Base-by-base conservation (phyloP, 1,140 invertebrate genomes). In the Zaprionus gabonicus region DNA sequence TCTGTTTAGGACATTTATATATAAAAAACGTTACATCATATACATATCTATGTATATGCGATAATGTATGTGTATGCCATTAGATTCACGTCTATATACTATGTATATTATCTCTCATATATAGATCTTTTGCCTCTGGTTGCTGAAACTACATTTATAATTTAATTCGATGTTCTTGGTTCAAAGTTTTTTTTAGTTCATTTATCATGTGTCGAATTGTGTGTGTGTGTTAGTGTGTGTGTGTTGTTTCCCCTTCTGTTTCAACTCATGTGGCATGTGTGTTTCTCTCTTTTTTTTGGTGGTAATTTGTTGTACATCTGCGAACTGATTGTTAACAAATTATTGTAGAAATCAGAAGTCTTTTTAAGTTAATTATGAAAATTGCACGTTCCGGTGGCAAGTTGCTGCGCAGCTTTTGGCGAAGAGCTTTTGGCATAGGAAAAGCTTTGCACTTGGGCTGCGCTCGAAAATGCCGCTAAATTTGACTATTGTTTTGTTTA, bases 301-400 rank as follows among this genome's bases (percentile, higher is more conserved):
- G 46, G 46, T 51, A 51, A 51, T 25, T 51, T 51, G 20, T 25
- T 51, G 20, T 7, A 20, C 23, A 51, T 51, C 20, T 25, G 10
- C 46, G 7, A 49, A 49, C 17, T 49, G 17, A 49, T 9, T 17
- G 17, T 20, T 20, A 49, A 20, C 17, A 49, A 49, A 51, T 51
- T 13, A 20, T 20, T 20, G 20, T 20, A 13, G 4, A 62, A 74
- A 74, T 69, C 15, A 49, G 31, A 63, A 63, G 58, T 70, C 57
- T 62, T 69, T 62, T 69, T 62, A 5, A 28, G 38, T 70, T 44
- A 46, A 60, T 60, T 59, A 41, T 69, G 36, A 62, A 56, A 79
- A 86, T 82, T 86, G 82, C 84, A 86, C 80, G 70, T 86, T 71
- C 80, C 63, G 63, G 59, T 60, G 64, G 53, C 60, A 49, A 67